Evolutionary conservation across 2,888 invertebrate species (phyloP), one percentile per base, ranked within the genome.

Genomic region (Eupithecia dodoneata): DNA sequence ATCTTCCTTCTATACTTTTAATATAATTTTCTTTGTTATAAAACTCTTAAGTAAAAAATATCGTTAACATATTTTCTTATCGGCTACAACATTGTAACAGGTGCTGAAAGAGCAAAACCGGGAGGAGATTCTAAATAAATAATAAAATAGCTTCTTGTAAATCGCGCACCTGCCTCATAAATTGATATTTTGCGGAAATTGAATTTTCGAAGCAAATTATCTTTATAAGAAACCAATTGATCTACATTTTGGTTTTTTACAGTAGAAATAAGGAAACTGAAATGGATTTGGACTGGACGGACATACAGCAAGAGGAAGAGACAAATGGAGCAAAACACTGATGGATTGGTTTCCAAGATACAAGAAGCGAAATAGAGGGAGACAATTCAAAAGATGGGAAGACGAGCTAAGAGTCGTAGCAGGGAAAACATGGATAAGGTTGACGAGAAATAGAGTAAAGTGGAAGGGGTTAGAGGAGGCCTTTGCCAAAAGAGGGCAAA

Each of bases 41-140:
- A 15, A 52, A 52, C n/a, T 15, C 52, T 52, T 49, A 4, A 4
- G 9, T 4, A 18, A 18, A 10, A 59, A 18, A 30, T 12, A 30
- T 18, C 1, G 30, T 30, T 6, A 15, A 30, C 10, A 18, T 63
- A 30, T 59, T 55, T 55, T 10, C 18, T 59, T 59, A 30, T 59
- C 59, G 4, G 18, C 18, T 59, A 18, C 59, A 18, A 59, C 30
- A 63, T 30, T 63, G 12, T 30, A 30, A 30, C 63, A 30, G 63
- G 10, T 63, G 63, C 30, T 63, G 63, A 63, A 30, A 10, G 18
- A 30, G 12, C 30, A 30, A 18, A 63, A 30, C 10, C 63, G 30
- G 18, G 55, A 59, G 18, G 59, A 12, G 30, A 30, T 63, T 63
- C 63, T 63, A 63, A 63, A 63, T 30, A 63, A 63, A 63, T 63